Evolutionary conservation across 1,140 invertebrate genomes (phyloP).

Genomic region (Solenopsis fugax): DNA sequence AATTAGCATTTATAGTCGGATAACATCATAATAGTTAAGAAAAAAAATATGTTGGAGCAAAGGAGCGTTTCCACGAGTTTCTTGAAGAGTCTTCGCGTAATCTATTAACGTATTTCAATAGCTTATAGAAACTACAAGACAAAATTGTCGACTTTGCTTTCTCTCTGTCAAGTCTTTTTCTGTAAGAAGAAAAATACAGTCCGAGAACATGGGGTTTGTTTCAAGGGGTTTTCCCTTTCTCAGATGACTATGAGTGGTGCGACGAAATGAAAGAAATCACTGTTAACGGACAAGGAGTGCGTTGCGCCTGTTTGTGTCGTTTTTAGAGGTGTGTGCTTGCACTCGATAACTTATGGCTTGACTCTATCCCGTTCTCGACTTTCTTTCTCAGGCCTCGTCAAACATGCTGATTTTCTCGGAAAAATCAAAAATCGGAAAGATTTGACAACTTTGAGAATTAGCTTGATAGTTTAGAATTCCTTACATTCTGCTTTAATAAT

Average conservation of each 20-base stretch:
- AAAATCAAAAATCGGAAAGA: conserved; percentile 10
- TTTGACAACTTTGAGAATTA: conserved; percentile 6
- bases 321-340: conserved; percentile 65
- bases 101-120: conserved; percentile 29
- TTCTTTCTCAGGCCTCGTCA: conserved; percentile 19
- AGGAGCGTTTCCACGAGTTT: background rate
- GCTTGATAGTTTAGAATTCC: background rate
- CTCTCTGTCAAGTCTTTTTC: background rate
- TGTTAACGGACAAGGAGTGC: conserved; percentile 66
- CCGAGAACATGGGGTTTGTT: conserved; percentile 42
- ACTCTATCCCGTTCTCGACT: conserved; percentile 15
- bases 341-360: conserved; percentile 46
- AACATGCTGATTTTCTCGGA: conserved; percentile 20
- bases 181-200: conserved; percentile 42
- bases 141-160: background rate
- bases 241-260: conserved; percentile 38
- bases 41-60: background rate
- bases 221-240: conserved; percentile 45
- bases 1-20: background rate
- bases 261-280: conserved; percentile 73
- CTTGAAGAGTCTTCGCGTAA: background rate
- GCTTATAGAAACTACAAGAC: background rate
- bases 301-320: conserved; percentile 40
- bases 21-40: background rate
- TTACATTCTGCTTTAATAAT: background rate